Base-by-base conservation (phyloP, 2,888 invertebrate species). In the Andrena haemorrhoa region DNA sequence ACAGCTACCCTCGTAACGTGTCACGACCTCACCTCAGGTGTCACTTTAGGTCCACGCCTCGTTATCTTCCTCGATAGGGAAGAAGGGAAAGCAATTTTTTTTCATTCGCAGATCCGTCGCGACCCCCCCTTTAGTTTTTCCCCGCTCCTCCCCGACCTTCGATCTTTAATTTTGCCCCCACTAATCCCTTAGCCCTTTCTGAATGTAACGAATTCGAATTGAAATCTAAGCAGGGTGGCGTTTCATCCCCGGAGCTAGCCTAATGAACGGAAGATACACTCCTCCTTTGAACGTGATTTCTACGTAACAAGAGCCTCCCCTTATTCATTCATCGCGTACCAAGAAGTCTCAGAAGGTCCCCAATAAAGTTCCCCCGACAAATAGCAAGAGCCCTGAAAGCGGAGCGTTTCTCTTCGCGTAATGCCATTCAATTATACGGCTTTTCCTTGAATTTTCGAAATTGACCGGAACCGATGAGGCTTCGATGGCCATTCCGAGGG, bases 11-110 rank as follows among this genome's bases (percentile, higher is more conserved):
- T 90, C 90, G 91, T 90, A 92, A 90, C 89, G 89, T 83, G 89
- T 87, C 89, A 89, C 88, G 89, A 88, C 89, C 89, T 89, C 90
- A 90, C 89, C 91, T 92, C 92, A 91, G 91, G 91, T 92, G 92
- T 92, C 93, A 92, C 88, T 88, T 83, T 81, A 79, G 90, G 89
- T 92, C 92, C 91, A 91, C 87, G 89, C 90, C 90, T 91, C 88
- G 92, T 91, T 91, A 91, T 92, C 90, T 89, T 23, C 83, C 58
- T 75, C 88, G 82, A 83, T 77, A 83, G 64, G 60, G 73, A 71
- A 60, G 60, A 82, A 79, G 53, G 33, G 71, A 80, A 66, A 56
- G 66, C 41, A 66, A 68, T 60, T 71, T 51, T 71, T 63, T 75
- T 20, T 26, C n/a, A n/a, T 47, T 60, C 7, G 61, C 58, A 33